Evolutionary conservation across 2,113 vertebrate species (phyloP), one percentile per base, ranked within the genome.

Genomic region (Tychaedon coryphoeus): DNA sequence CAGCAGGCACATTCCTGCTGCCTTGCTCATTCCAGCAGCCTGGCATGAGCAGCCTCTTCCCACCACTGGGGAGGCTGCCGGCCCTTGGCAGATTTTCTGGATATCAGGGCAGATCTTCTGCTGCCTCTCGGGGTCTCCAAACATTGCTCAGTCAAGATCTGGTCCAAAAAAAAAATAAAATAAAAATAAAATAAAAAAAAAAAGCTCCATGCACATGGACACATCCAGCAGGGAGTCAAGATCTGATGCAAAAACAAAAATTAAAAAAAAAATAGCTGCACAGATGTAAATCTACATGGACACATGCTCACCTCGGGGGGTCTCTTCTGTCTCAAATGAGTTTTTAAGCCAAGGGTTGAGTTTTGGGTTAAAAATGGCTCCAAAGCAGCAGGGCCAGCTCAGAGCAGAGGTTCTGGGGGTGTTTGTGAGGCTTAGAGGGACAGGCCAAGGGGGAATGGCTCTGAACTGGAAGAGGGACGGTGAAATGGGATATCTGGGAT

Each of bases 61-160:
- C 98, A 98, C 98, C 98, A 97, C 98, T 98, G 98, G 97, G 98
- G 98, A 98, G 98, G 98, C 98, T 74, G 95, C 98, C 93, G 97
- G 98, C 96, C 97, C 98, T 98, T 98, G 98, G 98, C 98, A 98
- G 98, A 98, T 97, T 96, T 97, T 98, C 98, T 98, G 98, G 97
- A 96, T 98, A 98, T 98, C 98, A 98, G 97, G 96, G 8, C 36
- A 36, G 36, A 36, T 36, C 36, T 36, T 36, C 36, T 36, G 36
- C 36, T 36, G 36, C 36, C 36, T 36, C 36, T 36, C 36, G 36
- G 36, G 36, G 36, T 36, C 36, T 36, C 36, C 36, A 36, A 36
- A 36, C 36, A 36, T 36, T 36, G 36, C 36, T 36, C 36, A 36
- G 36, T 36, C 36, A 36, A 36, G 8, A 9, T 36, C 36, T 36